Conservation (phyloP, 2,113 vertebrate species). For the Psammodynastes pulverulentus region DNA sequence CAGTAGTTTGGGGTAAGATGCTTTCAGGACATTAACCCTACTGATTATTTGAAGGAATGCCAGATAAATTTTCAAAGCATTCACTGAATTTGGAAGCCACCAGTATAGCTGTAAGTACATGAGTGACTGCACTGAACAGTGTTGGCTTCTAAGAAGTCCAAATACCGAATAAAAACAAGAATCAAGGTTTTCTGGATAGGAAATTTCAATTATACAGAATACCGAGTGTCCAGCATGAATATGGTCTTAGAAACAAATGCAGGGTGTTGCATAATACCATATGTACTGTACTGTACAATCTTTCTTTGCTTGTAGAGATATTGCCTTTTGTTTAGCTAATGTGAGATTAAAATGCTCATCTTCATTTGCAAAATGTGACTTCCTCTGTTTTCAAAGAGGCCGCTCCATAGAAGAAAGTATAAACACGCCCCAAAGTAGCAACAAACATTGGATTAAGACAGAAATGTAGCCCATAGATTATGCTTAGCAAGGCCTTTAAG, state of each 20-base stretch:
- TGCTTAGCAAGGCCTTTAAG: constrained; percentile 11
- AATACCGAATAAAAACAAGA: not conserved
- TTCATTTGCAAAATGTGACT: constrained; percentile 24
- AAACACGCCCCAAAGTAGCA: constrained; percentile 44
- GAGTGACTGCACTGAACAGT: not conserved
- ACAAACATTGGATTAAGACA: constrained; percentile 47
- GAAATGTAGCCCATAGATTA: constrained; percentile 42
- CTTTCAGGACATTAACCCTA: not conserved
- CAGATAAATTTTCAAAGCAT: not conserved
- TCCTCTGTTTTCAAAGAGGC: constrained; percentile 39
- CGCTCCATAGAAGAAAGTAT: constrained; percentile 12
- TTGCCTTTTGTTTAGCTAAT: constrained; percentile 41
- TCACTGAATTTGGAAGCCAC: not conserved
- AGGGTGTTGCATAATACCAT: not conserved
- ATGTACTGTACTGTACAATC: not conserved
- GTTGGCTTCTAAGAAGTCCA: not conserved
- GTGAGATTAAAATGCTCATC: constrained; percentile 38
- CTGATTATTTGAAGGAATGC: not conserved
- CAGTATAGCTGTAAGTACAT: not conserved
- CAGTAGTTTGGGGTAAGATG: not conserved
- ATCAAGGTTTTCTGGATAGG: not conserved
- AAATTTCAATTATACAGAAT: not conserved
- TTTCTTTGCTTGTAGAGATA: constrained; percentile 9
- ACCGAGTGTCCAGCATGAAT: not conserved
- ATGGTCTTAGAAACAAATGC: not conserved